Percentiles rank a stretch among this genome's conserved stretches.
Evolutionary conservation across 2,113 vertebrate genomes (phyloP).

Genomic region (Pavo muticus): DNA sequence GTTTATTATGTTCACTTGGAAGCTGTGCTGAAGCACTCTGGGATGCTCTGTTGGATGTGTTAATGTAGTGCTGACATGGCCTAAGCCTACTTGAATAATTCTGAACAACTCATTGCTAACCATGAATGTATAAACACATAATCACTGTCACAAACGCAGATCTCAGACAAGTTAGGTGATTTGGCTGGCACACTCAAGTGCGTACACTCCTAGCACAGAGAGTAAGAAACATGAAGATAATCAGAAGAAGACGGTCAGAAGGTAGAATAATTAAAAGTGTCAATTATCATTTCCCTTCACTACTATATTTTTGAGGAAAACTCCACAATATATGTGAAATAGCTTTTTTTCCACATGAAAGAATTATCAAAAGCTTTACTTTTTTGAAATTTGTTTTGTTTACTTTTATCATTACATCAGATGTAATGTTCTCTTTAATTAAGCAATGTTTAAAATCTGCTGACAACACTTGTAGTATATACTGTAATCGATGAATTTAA

Average conservation of each 20-base stretch:
- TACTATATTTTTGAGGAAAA: neutral
- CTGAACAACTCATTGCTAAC: neutral
- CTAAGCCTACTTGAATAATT: neutral
- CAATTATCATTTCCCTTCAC: neutral
- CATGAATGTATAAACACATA: neutral
- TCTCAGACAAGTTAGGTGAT: neutral
- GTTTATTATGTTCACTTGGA: neutral
- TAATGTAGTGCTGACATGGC: neutral
- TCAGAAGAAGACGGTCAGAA: neutral
- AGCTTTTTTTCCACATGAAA: neutral
- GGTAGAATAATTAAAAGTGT: neutral
- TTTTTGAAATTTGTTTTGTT: neutral
- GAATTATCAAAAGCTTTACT: neutral
- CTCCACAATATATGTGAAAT: neutral
- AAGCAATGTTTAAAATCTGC: neutral
- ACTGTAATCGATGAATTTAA: neutral
- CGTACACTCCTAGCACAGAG: neutral
- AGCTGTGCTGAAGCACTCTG: neutral
- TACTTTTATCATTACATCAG: neutral
- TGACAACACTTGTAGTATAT: neutral
- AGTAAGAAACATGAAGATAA: neutral
- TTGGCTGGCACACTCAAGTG: neutral
- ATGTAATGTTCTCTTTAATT: neutral
- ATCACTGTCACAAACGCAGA: neutral
- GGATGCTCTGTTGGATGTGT: neutral